phyloP scores from a whole-genome alignment of 2,888 invertebrate species.

The Cheilosia vernalis region DNA sequence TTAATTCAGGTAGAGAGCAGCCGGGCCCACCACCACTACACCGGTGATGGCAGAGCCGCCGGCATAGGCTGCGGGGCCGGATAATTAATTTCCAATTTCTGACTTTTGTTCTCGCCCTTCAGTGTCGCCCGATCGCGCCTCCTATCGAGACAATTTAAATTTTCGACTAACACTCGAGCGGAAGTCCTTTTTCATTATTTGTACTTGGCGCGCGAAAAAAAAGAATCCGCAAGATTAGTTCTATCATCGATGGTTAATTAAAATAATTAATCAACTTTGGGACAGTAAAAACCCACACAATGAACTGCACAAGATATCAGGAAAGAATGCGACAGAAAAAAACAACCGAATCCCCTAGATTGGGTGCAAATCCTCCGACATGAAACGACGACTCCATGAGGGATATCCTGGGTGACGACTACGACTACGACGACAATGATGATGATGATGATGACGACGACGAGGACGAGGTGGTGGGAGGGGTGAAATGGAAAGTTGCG shows the following conservation, averaged over 20 bases:
- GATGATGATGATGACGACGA: slow-evolving; percentile 9
- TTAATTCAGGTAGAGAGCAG: slow-evolving; percentile 62
- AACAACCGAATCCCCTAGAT: slow-evolving; percentile 40
- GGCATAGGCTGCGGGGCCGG: slow-evolving; percentile 21
- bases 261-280: slow-evolving; percentile 71
- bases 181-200: slow-evolving; percentile 35
- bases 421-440: background rate
- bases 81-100: slow-evolving; percentile 67
- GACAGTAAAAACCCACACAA: slow-evolving; percentile 42
- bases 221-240: slow-evolving; percentile 43
- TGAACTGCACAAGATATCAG: slow-evolving; percentile 43
- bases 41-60: background rate
- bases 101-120: background rate
- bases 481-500: slow-evolving; percentile 71
- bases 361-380: slow-evolving; percentile 70
- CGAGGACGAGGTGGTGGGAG: slow-evolving; percentile 23
- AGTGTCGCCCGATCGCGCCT: background rate
- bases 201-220: background rate
- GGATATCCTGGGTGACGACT: background rate
- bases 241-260: slow-evolving; percentile 71
- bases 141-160: slow-evolving; percentile 38
- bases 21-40: too few species aligned
- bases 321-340: background rate
- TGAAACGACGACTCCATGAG: slow-evolving; percentile 26
- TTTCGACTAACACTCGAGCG: slow-evolving; percentile 49